Percentiles rank a stretch among this genome's conserved stretches.
phyloP scores from a whole-genome alignment of 2,888 invertebrate species.

The Gari tellinella region DNA sequence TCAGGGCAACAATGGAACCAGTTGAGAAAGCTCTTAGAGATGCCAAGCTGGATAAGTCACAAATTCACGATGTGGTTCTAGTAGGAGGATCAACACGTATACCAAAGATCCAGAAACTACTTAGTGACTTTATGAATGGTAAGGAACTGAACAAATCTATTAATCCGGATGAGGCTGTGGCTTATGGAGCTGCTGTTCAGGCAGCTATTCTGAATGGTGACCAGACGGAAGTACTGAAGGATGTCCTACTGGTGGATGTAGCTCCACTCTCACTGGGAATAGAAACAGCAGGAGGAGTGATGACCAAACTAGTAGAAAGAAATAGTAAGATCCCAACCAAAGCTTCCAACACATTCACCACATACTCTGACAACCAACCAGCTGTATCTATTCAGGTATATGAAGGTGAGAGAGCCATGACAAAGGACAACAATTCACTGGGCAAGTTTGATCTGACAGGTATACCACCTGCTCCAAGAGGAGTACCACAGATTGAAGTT shows the following conservation, averaged over 20 bases:
- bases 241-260: constrained; percentile 91
- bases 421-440: constrained; percentile 92
- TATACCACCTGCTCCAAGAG: constrained; percentile 80
- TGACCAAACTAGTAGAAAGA: constrained; percentile 75
- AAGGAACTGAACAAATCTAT: constrained; percentile 84
- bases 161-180: constrained; percentile 98
- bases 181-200: constrained; percentile 86
- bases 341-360: constrained; percentile 88
- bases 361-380: constrained; percentile 94
- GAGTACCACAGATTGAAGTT: constrained; percentile 85
- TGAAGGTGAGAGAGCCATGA: constrained; percentile 97
- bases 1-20: constrained; percentile 89
- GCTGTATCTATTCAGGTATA: constrained; percentile 87
- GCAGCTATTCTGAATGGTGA: constrained; percentile 89
- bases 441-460: constrained; percentile 79
- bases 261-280: constrained; percentile 84
- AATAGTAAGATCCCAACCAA: constrained; percentile 82
- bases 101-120: constrained; percentile 80
- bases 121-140: constrained; percentile 79
- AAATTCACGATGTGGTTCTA: constrained; percentile 91
- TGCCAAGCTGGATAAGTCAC: constrained; percentile 91
- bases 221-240: constrained; percentile 89
- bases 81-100: constrained; percentile 88
- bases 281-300: constrained; percentile 86
- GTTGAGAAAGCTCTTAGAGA: constrained; percentile 92